phyloP scores from a whole-genome alignment of 2,797 vertebrate species.

The Sternotherus odoratus region DNA sequence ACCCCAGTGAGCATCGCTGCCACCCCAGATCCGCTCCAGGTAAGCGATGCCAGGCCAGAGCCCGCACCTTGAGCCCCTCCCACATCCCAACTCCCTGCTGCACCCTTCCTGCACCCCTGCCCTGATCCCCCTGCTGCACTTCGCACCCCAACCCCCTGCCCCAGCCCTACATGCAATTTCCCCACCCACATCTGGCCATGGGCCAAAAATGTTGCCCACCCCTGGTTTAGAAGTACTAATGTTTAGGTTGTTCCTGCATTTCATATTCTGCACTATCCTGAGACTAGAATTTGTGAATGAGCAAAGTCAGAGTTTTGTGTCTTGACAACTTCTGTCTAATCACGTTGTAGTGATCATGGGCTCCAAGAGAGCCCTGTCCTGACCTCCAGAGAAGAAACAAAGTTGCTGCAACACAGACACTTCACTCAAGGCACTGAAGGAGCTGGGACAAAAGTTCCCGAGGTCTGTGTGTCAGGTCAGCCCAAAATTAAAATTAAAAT shows the following conservation, averaged over 20 bases:
- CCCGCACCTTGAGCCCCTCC: no score
- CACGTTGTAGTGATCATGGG: background rate
- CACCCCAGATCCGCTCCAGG: no score
- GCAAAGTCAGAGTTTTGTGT: background rate
- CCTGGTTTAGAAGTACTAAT: background rate
- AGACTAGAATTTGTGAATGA: background rate
- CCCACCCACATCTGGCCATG: no score
- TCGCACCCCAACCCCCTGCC: no score
- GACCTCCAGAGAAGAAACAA: background rate
- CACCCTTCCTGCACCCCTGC: no score
- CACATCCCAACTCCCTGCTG: no score
- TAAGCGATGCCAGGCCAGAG: no score
- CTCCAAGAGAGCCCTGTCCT: background rate
- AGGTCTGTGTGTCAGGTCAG: background rate
- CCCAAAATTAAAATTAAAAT: constrained; percentile 1
- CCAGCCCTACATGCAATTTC: no score
- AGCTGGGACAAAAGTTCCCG: fast-evolving
- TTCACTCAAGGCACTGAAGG: background rate
- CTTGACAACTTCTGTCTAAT: background rate
- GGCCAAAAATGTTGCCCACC: no score
- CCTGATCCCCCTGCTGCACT: no score
- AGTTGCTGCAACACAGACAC: background rate
- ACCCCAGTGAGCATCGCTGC: no score
- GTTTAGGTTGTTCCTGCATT: background rate
- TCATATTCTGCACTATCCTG: background rate